phyloP scores from a whole-genome alignment of 2,797 vertebrate genomes.

The Phalloptychus januarius region DNA sequence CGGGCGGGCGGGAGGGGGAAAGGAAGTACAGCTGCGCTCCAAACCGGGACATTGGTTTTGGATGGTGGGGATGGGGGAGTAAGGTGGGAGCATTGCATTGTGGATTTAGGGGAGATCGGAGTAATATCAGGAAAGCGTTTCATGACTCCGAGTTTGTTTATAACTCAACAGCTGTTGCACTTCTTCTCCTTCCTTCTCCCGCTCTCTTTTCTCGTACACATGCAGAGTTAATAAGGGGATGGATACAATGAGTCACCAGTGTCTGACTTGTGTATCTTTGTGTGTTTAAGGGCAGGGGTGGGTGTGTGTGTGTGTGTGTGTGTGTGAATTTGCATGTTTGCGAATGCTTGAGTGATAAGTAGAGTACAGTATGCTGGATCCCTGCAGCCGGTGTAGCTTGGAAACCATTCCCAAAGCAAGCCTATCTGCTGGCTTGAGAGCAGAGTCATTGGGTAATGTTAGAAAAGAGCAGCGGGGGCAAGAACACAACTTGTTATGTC shows the following conservation, averaged over 20 bases:
- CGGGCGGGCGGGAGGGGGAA: background rate
- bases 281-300: slow-evolving; percentile 35
- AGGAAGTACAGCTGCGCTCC: slow-evolving; percentile 36
- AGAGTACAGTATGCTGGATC: slow-evolving; percentile 17
- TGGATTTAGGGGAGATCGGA: background rate
- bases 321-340: background rate
- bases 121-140: slow-evolving; percentile 49
- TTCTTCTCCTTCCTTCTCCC: slow-evolving; percentile 36
- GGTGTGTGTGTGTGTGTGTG: slow-evolving; percentile 6
- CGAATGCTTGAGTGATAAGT: slow-evolving; percentile 22
- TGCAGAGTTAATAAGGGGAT: slow-evolving; percentile 70
- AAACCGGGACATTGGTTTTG: slow-evolving; percentile 22
- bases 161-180: slow-evolving; percentile 75
- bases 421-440: slow-evolving; percentile 42
- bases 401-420: slow-evolving; percentile 52
- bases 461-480: slow-evolving; percentile 12
- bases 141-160: slow-evolving; percentile 68
- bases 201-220: slow-evolving; percentile 35
- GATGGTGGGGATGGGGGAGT: background rate
- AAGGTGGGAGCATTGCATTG: too few species aligned
- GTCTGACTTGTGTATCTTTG: slow-evolving; percentile 61
- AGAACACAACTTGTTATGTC: slow-evolving; percentile 22
- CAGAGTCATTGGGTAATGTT: slow-evolving; percentile 43
- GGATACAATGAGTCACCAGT: slow-evolving; percentile 72
- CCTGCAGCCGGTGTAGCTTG: slow-evolving; percentile 25